Evolutionary conservation across 1,140 invertebrate genomes (phyloP).

Genomic region (Cylas formicarius): DNA sequence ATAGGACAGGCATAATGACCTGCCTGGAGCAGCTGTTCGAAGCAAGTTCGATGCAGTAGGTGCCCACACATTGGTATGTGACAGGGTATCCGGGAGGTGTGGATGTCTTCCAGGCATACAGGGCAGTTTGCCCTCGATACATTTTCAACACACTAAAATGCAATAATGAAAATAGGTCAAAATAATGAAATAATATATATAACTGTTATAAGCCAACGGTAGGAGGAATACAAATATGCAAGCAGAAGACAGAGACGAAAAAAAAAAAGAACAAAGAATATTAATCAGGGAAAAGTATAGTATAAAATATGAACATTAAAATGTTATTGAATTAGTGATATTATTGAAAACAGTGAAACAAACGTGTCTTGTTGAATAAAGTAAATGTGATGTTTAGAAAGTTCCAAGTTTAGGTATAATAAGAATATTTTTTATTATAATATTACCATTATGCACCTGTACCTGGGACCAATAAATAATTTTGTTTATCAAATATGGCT

Average conservation of each 20-base stretch:
- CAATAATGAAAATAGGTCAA: conserved; percentile 6
- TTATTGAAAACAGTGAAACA: no score
- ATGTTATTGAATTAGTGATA: conserved; percentile 5
- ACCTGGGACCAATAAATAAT: no score
- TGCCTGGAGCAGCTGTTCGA: conserved; percentile 66
- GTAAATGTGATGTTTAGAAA: no score
- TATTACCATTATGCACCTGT: no score
- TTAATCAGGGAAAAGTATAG: background rate
- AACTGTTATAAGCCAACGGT: no score
- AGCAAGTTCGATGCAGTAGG: conserved; percentile 72
- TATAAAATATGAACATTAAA: conserved; percentile 1
- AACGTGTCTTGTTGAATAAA: no score
- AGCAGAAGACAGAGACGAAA: no score
- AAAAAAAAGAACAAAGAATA: background rate
- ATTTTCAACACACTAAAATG: conserved; percentile 75
- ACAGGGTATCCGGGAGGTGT: conserved; percentile 77
- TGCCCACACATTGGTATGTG: conserved; percentile 83
- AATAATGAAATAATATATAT: no score
- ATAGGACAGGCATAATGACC: conserved; percentile 82
- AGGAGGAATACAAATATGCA: no score
- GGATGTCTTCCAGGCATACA: conserved; percentile 81
- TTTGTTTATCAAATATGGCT: no score
- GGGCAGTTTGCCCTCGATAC: conserved; percentile 79
- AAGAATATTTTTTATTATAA: no score
- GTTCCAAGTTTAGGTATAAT: no score